Conservation (phyloP, 2,888 invertebrate genomes). For the Stenotaenia linearis region DNA sequence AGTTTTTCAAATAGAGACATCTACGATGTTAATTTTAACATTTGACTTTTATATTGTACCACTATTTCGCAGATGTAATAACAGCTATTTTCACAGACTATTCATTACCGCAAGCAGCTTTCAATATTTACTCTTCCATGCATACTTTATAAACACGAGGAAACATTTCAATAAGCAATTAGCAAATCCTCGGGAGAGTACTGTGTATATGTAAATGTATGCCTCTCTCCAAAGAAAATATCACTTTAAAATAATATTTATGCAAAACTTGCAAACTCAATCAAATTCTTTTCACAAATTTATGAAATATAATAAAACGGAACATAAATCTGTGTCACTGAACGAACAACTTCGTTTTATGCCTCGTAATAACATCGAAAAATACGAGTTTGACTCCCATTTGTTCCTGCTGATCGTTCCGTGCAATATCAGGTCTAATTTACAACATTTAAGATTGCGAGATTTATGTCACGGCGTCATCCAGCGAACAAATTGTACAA, state of each 20-base stretch:
- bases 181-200: neutral
- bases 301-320: neutral
- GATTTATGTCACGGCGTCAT: too few species aligned
- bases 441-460: neutral
- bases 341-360: neutral
- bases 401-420: neutral
- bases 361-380: neutral
- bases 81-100: too few species aligned
- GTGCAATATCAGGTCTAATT: neutral
- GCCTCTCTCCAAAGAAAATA: neutral
- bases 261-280: neutral
- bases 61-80: too few species aligned
- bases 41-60: too few species aligned
- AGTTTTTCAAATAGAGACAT: too few species aligned
- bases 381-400: neutral
- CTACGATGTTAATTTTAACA: too few species aligned
- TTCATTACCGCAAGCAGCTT: too few species aligned
- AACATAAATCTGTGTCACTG: neutral
- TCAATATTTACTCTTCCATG: neutral
- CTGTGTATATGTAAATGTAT: neutral
- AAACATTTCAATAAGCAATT: neutral
- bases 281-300: neutral
- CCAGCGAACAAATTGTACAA: neutral
- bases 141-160: neutral
- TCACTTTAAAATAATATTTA: neutral